Base-by-base conservation (phyloP, 2,888 invertebrate genomes). In the Yponomeuta evonymella region DNA sequence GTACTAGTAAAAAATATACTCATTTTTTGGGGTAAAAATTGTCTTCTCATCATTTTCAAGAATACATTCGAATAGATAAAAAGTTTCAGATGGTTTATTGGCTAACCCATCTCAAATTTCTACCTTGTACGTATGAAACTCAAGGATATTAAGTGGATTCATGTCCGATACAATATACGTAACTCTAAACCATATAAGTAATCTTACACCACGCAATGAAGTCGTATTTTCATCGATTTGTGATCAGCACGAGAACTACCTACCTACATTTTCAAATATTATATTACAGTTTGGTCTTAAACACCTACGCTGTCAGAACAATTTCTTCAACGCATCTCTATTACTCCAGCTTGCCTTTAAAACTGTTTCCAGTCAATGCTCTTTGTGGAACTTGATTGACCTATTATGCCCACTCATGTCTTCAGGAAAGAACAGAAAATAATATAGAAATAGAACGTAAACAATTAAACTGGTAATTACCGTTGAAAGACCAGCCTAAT, bases 191-290 rank as follows among this genome's bases (percentile, higher is more conserved):
- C 15, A 58, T 10, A 30, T 30, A 64, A 6, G 29, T 23, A 12
- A 64, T 30, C 29, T 15, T 62, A 15, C 62, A 62, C 43, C 1
- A 51, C 51, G 51, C 51, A 12, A 51, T 51, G 1, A 15, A 58
- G 51, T 15, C 51, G 12, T 58, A 1, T 58, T 58, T 15, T 58
- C 62, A 58, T 51, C 51, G 51, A 51, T 58, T 58, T 58, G 51
- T 58, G 51, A 58, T 58, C 51, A 58, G 51, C 62, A 62, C 29
- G 30, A 30, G 64, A 30, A 11, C 64, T 64, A 64, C 64, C 64
- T 64, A 64, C 64, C 12, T 58, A 58, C 51, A 15, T 62, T 62
- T 64, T 9, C 23, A 64, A 64, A 11, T 64, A 62, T 12, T 58
- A 58, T 15, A 58, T 58, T 58, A 58, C 51, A 58, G 5, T 58